phyloP scores from a whole-genome alignment of 2,888 invertebrate species.

The Diarsia brunnea region DNA sequence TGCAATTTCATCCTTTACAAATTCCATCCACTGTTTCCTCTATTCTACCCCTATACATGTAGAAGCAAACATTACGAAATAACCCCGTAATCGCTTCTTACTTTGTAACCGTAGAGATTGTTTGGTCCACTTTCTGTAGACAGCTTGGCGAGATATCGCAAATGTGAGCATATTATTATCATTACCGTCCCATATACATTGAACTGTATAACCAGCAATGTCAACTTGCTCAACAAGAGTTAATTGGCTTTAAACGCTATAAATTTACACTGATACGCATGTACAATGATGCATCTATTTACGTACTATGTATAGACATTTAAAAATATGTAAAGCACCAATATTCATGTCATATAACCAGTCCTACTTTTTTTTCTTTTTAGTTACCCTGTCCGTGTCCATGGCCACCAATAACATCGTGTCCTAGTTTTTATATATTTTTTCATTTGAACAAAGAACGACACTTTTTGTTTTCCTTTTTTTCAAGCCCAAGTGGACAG shows the following conservation, averaged over 20 bases:
- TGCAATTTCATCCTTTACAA: too few species aligned
- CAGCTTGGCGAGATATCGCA: conserved; percentile 16
- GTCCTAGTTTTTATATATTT: not conserved
- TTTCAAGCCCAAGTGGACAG: not conserved
- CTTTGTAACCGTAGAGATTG: not conserved
- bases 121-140: conserved; percentile 20
- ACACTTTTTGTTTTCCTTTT: not conserved
- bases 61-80: not conserved
- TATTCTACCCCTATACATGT: too few species aligned
- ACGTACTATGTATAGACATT: not conserved
- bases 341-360: not conserved
- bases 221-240: conserved; percentile 63
- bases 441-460: not conserved
- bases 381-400: not conserved
- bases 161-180: conserved; percentile 27
- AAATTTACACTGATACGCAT: conserved; percentile 52
- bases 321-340: conserved; percentile 28
- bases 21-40: too few species aligned
- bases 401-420: not conserved
- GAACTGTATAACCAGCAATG: conserved; percentile 44
- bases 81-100: not conserved
- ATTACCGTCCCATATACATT: conserved; percentile 25
- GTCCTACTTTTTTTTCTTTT: not conserved
- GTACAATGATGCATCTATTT: conserved; percentile 36
- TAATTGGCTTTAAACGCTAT: conserved; percentile 61